These are phyloP conservation scores for Papilio machaon DNA, from an alignment of 1,140 invertebrate genomes.

Conservation along the genomic window DNA sequence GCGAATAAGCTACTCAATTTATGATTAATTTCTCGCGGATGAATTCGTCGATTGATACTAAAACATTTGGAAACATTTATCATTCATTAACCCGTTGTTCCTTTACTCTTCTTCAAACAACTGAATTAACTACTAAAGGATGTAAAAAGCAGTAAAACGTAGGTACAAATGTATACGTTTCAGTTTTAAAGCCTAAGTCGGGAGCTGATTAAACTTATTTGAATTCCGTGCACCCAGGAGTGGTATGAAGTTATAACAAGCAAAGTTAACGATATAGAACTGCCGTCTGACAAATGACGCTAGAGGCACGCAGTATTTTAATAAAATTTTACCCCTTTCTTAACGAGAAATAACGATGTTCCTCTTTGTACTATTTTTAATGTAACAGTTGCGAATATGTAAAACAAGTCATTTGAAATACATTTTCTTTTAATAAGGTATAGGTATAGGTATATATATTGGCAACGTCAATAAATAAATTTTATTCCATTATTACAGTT, in stretches of 20 bases:
- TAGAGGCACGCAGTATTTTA: constrained; percentile 43
- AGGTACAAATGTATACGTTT: neutral
- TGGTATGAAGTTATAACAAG: constrained; percentile 65
- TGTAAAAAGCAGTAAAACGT: neutral
- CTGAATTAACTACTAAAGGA: neutral
- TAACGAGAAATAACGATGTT: constrained; percentile 43
- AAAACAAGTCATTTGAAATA: neutral
- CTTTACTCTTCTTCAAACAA: neutral
- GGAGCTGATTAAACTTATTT: constrained; percentile 52
- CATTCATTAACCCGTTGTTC: neutral
- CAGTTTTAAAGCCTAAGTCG: constrained; percentile 14
- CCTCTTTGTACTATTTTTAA: constrained; percentile 28
- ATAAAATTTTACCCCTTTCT: constrained; percentile 40
- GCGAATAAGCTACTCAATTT: neutral
- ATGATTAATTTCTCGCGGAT: neutral
- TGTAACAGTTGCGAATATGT: neutral
- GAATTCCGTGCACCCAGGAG: constrained; percentile 55
- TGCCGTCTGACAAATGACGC: constrained; percentile 55
- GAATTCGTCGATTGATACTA: no score
- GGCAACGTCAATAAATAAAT: no score
- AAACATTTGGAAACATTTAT: neutral
- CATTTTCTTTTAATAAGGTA: neutral
- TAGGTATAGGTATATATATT: neutral
- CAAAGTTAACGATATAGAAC: constrained; percentile 63
- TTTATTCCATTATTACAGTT: no score